Percentiles rank a stretch among this genome's conserved stretches.
Evolutionary conservation across 2,797 vertebrate genomes (phyloP).

Genomic region (Enteromius paludinosus): DNA sequence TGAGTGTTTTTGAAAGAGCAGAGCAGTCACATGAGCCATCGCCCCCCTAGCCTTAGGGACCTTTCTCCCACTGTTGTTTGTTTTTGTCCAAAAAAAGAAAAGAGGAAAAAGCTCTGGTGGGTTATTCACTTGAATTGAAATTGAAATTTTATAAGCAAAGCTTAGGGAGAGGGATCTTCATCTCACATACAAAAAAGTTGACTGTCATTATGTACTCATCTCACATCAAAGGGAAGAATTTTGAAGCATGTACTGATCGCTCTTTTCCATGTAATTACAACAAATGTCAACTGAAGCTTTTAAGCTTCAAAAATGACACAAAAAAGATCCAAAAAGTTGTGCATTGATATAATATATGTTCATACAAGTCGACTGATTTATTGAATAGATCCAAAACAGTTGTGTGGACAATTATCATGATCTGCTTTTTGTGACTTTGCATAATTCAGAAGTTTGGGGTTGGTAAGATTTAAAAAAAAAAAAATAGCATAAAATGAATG

Average conservation of each 20-base stretch:
- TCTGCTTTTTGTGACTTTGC: neutral
- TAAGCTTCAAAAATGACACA: neutral
- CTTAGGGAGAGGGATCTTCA: neutral
- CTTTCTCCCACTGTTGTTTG: neutral
- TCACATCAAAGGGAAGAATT: neutral
- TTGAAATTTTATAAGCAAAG: neutral
- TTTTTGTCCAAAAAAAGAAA: conserved; percentile 4
- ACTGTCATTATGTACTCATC: neutral
- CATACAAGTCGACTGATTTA: neutral
- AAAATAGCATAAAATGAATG: too few relatives aligned
- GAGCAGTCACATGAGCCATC: neutral
- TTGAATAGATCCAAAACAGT: neutral
- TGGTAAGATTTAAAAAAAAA: too few relatives aligned
- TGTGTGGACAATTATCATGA: neutral
- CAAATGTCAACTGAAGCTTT: neutral
- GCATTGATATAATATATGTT: neutral
- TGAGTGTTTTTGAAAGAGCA: conserved; percentile 13
- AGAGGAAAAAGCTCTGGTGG: neutral
- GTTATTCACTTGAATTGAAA: conserved; percentile 4
- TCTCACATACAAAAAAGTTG: neutral
- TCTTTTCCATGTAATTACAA: neutral
- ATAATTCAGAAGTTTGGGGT: neutral
- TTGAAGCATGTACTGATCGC: neutral
- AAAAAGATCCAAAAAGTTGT: neutral
- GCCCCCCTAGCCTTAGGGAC: neutral